phyloP scores from a whole-genome alignment of 2,888 invertebrate genomes.

The Sylvicola fuscatus region DNA sequence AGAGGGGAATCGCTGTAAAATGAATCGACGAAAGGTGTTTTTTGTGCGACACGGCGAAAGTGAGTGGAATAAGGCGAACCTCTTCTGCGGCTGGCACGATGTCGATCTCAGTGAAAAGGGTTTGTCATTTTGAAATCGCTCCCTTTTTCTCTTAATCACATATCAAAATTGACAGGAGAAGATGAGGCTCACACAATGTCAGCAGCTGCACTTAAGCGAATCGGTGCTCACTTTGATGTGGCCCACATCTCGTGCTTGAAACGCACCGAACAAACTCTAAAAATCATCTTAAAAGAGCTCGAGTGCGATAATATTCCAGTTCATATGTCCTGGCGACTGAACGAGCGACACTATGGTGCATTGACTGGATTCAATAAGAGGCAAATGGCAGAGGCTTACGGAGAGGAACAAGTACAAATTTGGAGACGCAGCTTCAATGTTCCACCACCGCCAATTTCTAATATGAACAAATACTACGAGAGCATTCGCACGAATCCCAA shows the following conservation, averaged over 20 bases:
- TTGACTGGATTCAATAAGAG: constrained; percentile 76
- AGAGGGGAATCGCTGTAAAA: too few relatives aligned
- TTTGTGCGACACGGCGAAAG: constrained; percentile 61
- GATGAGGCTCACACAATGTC: constrained; percentile 16
- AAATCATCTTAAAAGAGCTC: constrained; percentile 43
- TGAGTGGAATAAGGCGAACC: constrained; percentile 56
- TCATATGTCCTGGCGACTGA: constrained; percentile 62
- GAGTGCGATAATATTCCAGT: constrained; percentile 47
- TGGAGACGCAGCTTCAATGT: constrained; percentile 75
- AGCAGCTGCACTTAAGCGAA: constrained; percentile 48
- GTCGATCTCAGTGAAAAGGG: constrained; percentile 50
- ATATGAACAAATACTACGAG: constrained; percentile 55
- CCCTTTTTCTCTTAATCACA: not conserved
- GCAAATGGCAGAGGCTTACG: constrained; percentile 73
- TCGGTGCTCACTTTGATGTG: constrained; percentile 52
- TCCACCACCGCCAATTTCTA: constrained; percentile 70
- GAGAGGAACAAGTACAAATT: constrained; percentile 67
- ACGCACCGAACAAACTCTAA: constrained; percentile 58
- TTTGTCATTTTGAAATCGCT: constrained; percentile 14
- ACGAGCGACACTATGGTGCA: constrained; percentile 76
- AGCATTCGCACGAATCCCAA: constrained; percentile 58
- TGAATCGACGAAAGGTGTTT: constrained; percentile 14
- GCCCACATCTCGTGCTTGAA: constrained; percentile 68
- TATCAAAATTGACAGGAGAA: constrained; percentile 13
- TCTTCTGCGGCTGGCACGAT: constrained; percentile 57